phyloP scores from a whole-genome alignment of 2,113 vertebrate genomes.

The Cryptotis parvus region DNA sequence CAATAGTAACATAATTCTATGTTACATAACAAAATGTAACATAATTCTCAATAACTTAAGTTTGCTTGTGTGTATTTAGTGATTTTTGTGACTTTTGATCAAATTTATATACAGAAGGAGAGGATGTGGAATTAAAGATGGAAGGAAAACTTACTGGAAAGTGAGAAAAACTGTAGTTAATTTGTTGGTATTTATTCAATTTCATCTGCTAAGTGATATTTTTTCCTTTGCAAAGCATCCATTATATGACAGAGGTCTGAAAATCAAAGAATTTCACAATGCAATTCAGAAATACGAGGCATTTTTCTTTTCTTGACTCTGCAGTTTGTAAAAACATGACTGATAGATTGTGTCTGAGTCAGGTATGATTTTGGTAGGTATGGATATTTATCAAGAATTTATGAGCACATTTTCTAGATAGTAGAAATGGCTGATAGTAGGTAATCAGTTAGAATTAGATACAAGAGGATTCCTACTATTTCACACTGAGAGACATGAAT shows the following conservation, averaged over 20 bases:
- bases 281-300: constrained; percentile 15
- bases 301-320: constrained; percentile 55
- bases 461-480: constrained; percentile 30
- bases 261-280: constrained; percentile 41
- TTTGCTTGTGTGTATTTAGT: background rate
- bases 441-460: constrained; percentile 57
- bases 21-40: background rate
- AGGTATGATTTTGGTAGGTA: constrained; percentile 33
- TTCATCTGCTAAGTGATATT: constrained; percentile 20
- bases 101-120: background rate
- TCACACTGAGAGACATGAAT: constrained; percentile 21
- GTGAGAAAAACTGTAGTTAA: background rate
- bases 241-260: constrained; percentile 24
- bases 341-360: constrained; percentile 59
- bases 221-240: constrained; percentile 44
- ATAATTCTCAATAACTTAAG: background rate
- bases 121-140: background rate
- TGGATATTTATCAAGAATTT: constrained; percentile 50
- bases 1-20: no score
- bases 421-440: background rate
- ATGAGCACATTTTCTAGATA: constrained; percentile 38
- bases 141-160: constrained; percentile 25
- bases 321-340: constrained; percentile 47
- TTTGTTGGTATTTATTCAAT: constrained; percentile 38
- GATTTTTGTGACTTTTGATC: background rate